These are phyloP conservation scores for Eulemur macaco DNA, from an alignment of 2,113 vertebrate species.

Conservation along the genomic window DNA sequence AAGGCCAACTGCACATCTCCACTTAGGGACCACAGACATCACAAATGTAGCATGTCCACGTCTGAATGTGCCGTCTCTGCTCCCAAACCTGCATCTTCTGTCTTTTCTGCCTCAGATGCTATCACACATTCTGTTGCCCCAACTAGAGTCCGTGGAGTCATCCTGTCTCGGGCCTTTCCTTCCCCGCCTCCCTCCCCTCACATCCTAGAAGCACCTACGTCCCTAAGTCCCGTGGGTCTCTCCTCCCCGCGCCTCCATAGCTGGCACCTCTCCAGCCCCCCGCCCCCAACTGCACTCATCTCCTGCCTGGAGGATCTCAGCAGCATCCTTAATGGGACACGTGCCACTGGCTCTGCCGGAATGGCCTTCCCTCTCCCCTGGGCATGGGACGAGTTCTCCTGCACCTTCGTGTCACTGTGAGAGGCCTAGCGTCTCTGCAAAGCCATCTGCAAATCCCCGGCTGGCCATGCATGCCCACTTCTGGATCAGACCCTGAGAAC, in stretches of 20 bases:
- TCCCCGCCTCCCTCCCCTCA: neutral
- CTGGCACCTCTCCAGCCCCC: neutral
- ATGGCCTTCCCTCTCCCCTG: neutral
- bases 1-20: accelerated
- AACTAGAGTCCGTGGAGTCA: neutral
- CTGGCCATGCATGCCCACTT: neutral
- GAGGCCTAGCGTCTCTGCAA: neutral
- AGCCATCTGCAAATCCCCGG: neutral
- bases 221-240: neutral
- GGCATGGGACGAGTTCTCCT: too few species aligned
- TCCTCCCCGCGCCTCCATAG: neutral
- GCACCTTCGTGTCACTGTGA: accelerated
- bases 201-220: neutral
- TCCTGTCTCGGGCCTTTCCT: neutral
- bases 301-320: neutral
- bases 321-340: neutral
- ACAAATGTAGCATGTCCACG: accelerated
- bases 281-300: neutral
- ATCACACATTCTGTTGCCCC: neutral
- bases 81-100: neutral
- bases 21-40: neutral
- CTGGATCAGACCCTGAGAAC: neutral
- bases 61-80: neutral
- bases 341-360: accelerated
- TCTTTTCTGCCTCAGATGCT: neutral